These are phyloP conservation scores for Cyclina sinensis DNA, from an alignment of 1,140 invertebrate species.

Conservation along the genomic window DNA sequence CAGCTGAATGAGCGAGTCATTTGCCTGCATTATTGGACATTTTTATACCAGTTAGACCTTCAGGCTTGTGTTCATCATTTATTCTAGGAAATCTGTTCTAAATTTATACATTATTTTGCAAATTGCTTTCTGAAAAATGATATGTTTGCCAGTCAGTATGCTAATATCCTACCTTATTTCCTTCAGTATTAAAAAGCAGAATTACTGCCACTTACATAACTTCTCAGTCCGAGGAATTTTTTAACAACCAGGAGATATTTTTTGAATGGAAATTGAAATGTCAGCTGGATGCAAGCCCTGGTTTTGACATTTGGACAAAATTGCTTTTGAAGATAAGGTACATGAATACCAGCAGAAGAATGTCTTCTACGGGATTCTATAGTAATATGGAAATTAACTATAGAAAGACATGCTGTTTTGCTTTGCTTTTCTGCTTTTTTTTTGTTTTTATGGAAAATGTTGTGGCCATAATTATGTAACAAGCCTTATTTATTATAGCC, in stretches of 20 bases:
- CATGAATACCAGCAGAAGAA: neutral
- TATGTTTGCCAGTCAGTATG: neutral
- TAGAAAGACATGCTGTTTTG: too few relatives aligned
- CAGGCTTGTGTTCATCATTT: neutral
- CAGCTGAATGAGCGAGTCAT: too few relatives aligned
- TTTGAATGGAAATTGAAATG: constrained; percentile 23
- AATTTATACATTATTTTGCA: neutral
- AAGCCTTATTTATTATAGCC: too few relatives aligned
- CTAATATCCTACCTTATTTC: neutral
- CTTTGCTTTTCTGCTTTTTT: too few relatives aligned
- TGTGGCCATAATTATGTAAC: too few relatives aligned
- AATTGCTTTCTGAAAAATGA: constrained; percentile 9
- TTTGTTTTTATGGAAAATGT: too few relatives aligned
- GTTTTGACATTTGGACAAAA: constrained; percentile 1
- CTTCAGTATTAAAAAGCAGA: constrained; percentile 8
- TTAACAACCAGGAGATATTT: neutral
- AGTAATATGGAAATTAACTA: too few relatives aligned
- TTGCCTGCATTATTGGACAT: too few relatives aligned
- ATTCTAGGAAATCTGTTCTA: neutral
- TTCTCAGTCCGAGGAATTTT: constrained; percentile 5
- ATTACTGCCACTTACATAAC: neutral
- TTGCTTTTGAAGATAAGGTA: neutral
- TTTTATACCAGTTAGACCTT: neutral
- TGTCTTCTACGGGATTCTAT: too few relatives aligned
- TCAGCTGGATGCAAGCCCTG: constrained; percentile 7